Conservation (phyloP, 2,113 vertebrate species). For the Oreotrochilus melanogaster region DNA sequence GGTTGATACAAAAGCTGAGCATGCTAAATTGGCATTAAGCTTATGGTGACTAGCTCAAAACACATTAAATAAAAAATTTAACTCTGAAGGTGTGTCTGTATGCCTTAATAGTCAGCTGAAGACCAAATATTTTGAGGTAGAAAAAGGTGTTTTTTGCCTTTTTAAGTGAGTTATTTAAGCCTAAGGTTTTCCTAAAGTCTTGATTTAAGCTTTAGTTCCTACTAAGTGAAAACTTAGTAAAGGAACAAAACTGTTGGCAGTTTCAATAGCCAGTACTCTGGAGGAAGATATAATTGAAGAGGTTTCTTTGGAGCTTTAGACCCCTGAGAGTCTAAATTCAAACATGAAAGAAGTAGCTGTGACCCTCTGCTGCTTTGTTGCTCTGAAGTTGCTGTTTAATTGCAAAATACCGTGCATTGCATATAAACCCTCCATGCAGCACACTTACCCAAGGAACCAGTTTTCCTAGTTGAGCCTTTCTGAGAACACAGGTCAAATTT, state of each 20-base stretch:
- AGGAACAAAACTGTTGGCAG: background rate
- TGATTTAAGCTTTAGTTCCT: background rate
- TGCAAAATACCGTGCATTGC: background rate
- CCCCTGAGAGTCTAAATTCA: background rate
- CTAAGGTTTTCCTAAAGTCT: background rate
- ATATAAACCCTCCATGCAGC: background rate
- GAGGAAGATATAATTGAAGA: background rate
- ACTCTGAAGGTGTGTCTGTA: background rate
- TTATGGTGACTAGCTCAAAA: constrained; percentile 2
- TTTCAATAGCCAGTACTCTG: background rate
- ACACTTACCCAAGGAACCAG: background rate
- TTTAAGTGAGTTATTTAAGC: background rate
- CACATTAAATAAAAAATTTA: background rate
- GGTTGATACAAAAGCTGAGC: background rate
- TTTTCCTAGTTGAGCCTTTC: background rate
- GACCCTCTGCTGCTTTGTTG: background rate
- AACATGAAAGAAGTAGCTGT: background rate
- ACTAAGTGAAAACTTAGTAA: background rate
- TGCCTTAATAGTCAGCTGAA: background rate
- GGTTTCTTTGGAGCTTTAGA: background rate
- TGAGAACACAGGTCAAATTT: background rate
- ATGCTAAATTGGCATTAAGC: constrained; percentile 20
- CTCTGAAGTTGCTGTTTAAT: background rate
- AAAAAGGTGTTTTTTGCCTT: background rate
- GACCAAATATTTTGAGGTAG: background rate